Evolutionary conservation across 2,888 invertebrate genomes (phyloP).

Genomic region (Cryptus armator): DNA sequence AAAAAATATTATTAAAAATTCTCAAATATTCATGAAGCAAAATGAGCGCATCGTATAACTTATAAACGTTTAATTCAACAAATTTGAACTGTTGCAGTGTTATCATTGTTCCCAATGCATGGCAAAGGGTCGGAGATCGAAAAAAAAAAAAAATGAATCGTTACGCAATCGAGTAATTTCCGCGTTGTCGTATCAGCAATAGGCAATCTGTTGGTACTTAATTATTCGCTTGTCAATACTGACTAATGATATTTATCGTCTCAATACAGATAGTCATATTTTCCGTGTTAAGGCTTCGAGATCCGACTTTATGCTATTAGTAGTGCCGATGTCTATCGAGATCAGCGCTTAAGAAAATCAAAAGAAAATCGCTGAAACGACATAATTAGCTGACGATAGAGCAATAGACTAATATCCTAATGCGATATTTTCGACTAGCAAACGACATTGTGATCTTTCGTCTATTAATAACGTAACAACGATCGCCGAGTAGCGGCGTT

Average conservation of each 20-base stretch:
- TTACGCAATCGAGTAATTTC: conserved; percentile 23
- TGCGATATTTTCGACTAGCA: conserved; percentile 3
- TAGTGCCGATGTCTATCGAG: background rate
- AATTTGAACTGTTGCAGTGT: background rate
- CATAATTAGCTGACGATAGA: conserved; percentile 11
- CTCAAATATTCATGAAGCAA: too few species aligned
- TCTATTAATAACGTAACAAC: conserved; percentile 44
- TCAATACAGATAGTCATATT: background rate
- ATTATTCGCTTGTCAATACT: conserved; percentile 25
- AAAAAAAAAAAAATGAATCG: conserved; percentile 15
- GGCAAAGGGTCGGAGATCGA: background rate
- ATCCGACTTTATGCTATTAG: background rate
- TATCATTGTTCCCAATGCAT: background rate
- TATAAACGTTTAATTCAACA: background rate
- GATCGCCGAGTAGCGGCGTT: background rate
- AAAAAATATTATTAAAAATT: too few species aligned
- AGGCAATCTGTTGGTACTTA: conserved; percentile 3
- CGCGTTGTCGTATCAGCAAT: conserved; percentile 20
- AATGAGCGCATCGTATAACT: background rate
- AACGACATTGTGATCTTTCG: conserved; percentile 6
- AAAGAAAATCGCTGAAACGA: conserved; percentile 6
- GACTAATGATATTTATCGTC: background rate
- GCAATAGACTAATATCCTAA: conserved; percentile 5
- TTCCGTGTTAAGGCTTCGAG: background rate
- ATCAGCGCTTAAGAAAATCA: background rate